These are phyloP conservation scores for Cetoscarus ocellatus DNA, from an alignment of 2,797 vertebrate genomes.

Conservation along the genomic window DNA sequence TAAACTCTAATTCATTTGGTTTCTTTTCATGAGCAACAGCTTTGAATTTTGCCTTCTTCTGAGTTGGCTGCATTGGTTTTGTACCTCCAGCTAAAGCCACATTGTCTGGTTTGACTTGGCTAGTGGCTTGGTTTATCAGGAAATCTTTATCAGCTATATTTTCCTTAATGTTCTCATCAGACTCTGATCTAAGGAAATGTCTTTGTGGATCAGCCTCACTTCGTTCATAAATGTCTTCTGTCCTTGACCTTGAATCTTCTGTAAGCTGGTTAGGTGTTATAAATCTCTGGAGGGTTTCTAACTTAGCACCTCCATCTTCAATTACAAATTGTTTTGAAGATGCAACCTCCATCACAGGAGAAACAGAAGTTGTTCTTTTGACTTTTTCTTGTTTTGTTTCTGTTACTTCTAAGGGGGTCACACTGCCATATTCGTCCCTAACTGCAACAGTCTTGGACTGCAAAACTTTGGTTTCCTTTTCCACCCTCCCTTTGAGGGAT, in stretches of 20 bases:
- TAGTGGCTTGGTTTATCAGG: background rate
- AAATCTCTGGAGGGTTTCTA: background rate
- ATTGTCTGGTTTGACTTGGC: slow-evolving; percentile 19
- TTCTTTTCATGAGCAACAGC: background rate
- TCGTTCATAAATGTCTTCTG: background rate
- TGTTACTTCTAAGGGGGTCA: slow-evolving; percentile 12
- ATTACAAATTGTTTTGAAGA: slow-evolving; percentile 10
- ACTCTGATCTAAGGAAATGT: background rate
- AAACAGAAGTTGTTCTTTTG: background rate
- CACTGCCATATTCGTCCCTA: slow-evolving; percentile 19
- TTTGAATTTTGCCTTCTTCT: background rate
- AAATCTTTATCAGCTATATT: background rate
- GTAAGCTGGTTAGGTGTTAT: slow-evolving; percentile 2
- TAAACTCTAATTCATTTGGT: background rate
- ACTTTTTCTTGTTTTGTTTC: slow-evolving; percentile 26
- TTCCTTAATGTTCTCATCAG: background rate
- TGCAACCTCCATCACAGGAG: slow-evolving; percentile 35
- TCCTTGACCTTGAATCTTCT: slow-evolving; percentile 5
- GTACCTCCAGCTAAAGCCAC: background rate
- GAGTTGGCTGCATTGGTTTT: background rate
- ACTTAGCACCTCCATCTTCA: slow-evolving; percentile 28
- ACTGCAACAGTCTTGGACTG: slow-evolving; percentile 11
- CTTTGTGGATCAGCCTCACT: background rate
- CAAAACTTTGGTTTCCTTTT: background rate
- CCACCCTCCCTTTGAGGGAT: background rate